A percentile compares a stretch with the other conserved stretches of the same genome.
These are phyloP conservation scores for Oceanodroma leucorhoa DNA, from an alignment of 2,797 vertebrate genomes.

Conservation along the genomic window DNA sequence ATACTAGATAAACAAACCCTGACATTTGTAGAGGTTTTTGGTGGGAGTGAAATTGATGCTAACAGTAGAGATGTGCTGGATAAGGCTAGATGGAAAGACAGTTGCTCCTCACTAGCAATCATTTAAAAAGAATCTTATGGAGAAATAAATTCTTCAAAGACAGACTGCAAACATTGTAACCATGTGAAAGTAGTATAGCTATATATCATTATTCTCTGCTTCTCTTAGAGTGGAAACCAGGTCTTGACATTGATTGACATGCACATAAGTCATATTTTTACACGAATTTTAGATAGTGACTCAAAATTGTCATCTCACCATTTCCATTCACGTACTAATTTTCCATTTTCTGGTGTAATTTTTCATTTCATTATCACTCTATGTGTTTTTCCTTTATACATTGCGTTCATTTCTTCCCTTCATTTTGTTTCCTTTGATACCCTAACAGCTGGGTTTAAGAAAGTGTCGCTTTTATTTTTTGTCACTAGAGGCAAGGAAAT, in stretches of 20 bases:
- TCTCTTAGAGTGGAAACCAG: neutral
- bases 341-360: slow-evolving; percentile 46
- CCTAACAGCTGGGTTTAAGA: slow-evolving; percentile 52
- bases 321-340: slow-evolving; percentile 20
- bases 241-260: neutral
- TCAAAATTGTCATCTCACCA: neutral
- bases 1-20: neutral
- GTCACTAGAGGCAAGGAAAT: slow-evolving; percentile 57
- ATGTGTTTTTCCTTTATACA: slow-evolving; percentile 11
- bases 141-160: neutral
- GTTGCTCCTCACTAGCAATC: neutral
- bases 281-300: neutral
- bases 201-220: neutral
- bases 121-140: neutral
- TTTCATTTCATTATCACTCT: slow-evolving; percentile 62
- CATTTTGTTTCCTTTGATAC: slow-evolving; percentile 61
- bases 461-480: slow-evolving; percentile 46
- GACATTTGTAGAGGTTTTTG: neutral
- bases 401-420: slow-evolving; percentile 18
- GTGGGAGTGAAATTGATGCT: neutral
- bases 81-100: neutral
- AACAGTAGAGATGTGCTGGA: neutral
- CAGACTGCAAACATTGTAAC: neutral
- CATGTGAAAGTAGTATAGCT: neutral
- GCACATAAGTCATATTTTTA: neutral